These are phyloP conservation scores for Cantharis rustica DNA, from an alignment of 2,888 invertebrate species.

Conservation along the genomic window DNA sequence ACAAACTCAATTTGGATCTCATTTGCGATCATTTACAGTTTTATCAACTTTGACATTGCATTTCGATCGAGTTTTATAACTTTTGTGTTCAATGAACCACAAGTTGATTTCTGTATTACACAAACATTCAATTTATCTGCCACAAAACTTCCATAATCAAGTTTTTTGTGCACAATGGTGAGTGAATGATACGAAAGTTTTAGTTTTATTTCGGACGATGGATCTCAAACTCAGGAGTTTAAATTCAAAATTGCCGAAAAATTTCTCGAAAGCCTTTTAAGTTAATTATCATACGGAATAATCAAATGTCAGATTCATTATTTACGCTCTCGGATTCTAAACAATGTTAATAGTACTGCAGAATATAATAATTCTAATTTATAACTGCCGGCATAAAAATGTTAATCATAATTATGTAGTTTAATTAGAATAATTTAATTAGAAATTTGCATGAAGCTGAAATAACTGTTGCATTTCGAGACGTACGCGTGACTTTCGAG, in stretches of 20 bases:
- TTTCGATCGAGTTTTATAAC: background rate
- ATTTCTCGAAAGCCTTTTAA: no score
- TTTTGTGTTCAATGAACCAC: background rate
- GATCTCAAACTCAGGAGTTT: no score
- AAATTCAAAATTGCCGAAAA: no score
- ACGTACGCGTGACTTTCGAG: no score
- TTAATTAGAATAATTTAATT: background rate
- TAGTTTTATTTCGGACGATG: background rate
- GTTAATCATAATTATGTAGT: background rate
- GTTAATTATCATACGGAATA: no score
- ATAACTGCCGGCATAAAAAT: background rate
- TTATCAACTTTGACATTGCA: background rate
- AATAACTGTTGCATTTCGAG: no score
- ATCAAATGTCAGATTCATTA: no score
- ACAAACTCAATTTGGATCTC: background rate
- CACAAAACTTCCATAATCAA: background rate
- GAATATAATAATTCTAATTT: background rate
- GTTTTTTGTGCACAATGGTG: background rate
- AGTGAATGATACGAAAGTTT: background rate
- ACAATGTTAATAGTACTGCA: background rate
- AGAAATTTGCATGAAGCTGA: no score
- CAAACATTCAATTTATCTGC: background rate
- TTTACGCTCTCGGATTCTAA: no score
- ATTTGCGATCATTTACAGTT: background rate
- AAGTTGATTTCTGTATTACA: background rate